These are phyloP conservation scores for Cacoxenus indagator DNA, from an alignment of 2,888 invertebrate genomes.

Conservation along the genomic window DNA sequence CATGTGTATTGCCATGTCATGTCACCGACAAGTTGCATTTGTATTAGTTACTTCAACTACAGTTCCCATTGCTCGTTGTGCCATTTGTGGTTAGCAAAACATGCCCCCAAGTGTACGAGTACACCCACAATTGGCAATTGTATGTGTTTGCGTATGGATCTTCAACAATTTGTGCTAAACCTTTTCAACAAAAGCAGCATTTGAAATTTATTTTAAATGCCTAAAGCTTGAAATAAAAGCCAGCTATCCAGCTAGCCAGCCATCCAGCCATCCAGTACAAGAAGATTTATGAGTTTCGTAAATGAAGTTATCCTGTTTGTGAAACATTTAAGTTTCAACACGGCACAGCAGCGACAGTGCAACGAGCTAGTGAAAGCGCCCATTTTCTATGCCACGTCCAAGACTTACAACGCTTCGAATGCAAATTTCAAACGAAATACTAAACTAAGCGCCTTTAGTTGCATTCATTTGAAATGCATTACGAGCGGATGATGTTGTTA, in stretches of 20 bases:
- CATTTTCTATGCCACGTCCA: not conserved
- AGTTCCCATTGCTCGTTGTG: not conserved
- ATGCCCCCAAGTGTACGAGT: not conserved
- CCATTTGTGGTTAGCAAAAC: not conserved
- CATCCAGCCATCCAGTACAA: slow-evolving; percentile 38
- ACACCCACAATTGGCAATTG: too few species aligned
- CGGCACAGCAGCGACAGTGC: not conserved
- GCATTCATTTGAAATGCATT: not conserved
- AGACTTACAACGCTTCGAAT: slow-evolving; percentile 11
- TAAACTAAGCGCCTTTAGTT: slow-evolving; percentile 3
- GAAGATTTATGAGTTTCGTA: slow-evolving; percentile 48
- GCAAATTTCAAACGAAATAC: slow-evolving; percentile 1
- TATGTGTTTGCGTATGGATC: slow-evolving; percentile 29
- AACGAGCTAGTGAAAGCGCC: not conserved
- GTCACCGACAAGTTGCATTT: slow-evolving; percentile 2
- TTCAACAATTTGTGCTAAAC: slow-evolving; percentile 34
- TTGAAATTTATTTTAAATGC: slow-evolving; percentile 61
- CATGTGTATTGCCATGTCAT: not conserved
- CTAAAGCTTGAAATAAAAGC: slow-evolving; percentile 56
- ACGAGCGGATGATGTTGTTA: too few species aligned
- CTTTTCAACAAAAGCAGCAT: slow-evolving; percentile 42
- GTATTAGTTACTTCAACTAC: not conserved
- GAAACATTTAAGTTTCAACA: slow-evolving; percentile 13
- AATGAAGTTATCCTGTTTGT: slow-evolving; percentile 19
- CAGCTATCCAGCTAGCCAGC: too few species aligned